phyloP scores from a whole-genome alignment of 2,113 vertebrate species.

The Peromyscus californicus region DNA sequence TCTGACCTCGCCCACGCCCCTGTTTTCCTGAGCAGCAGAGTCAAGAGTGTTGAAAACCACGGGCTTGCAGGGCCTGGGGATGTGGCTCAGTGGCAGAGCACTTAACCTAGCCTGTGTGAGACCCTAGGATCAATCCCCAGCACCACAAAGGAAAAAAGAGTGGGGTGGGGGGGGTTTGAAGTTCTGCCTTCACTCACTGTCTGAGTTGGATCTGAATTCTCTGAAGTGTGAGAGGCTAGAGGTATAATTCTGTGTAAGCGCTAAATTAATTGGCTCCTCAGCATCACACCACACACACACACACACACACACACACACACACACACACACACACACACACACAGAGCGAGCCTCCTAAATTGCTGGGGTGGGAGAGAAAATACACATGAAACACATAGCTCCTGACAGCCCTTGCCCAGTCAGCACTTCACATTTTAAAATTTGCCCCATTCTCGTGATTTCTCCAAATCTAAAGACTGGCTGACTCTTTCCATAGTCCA shows the following conservation, averaged over 20 bases:
- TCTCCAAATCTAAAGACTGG: background rate
- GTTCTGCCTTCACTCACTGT: background rate
- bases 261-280: background rate
- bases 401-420: background rate
- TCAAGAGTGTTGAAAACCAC: background rate
- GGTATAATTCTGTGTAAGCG: background rate
- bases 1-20: background rate
- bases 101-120: background rate
- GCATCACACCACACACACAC: background rate
- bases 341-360: background rate
- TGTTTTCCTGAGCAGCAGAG: background rate
- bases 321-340: too few species aligned
- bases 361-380: slow-evolving; percentile 14
- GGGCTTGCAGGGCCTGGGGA: background rate
- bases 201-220: background rate
- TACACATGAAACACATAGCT: background rate
- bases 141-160: background rate
- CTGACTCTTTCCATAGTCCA: background rate
- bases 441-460: slow-evolving; percentile 14
- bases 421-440: background rate
- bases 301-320: background rate
- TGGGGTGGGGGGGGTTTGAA: background rate
- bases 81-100: background rate
- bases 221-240: background rate
- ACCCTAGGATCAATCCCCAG: background rate